These are phyloP conservation scores for Paramormyrops hopkinsi DNA, from an alignment of 2,797 vertebrate species.

Conservation along the genomic window DNA sequence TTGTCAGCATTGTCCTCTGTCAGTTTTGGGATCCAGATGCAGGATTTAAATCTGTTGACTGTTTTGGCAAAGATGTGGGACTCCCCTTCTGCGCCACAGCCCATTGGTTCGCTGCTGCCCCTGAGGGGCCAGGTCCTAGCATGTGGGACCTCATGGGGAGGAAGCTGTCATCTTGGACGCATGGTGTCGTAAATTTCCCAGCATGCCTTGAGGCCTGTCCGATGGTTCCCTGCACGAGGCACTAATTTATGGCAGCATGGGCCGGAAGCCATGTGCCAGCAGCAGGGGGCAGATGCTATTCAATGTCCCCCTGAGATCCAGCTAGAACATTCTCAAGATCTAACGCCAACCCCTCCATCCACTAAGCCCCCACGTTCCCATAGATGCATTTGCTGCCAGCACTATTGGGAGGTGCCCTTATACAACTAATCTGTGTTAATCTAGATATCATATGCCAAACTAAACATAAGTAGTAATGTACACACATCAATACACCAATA, in stretches of 20 bases:
- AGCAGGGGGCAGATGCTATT: constrained; percentile 32
- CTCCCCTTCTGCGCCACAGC: neutral
- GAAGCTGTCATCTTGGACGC: constrained; percentile 50
- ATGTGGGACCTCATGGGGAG: constrained; percentile 45
- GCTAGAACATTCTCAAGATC: neutral
- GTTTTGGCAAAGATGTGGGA: neutral
- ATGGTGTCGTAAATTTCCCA: constrained; percentile 53
- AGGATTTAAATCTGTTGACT: neutral
- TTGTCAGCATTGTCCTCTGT: neutral
- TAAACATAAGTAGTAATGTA: neutral
- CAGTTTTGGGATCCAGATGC: neutral
- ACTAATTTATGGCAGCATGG: constrained; percentile 47
- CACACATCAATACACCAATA: neutral
- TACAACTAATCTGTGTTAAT: neutral
- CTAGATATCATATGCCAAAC: neutral
- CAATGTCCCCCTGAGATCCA: constrained; percentile 4
- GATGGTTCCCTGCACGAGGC: constrained; percentile 33
- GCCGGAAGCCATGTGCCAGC: constrained; percentile 37
- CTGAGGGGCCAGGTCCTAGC: neutral
- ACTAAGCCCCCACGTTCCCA: neutral
- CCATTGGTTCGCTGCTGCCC: neutral
- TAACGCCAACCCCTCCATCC: neutral
- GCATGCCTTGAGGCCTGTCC: constrained; percentile 38
- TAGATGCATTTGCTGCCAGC: neutral
- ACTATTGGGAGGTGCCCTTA: neutral